Evolutionary conservation across 2,113 vertebrate genomes (phyloP).

Genomic region (Brienomyrus longianalis): DNA sequence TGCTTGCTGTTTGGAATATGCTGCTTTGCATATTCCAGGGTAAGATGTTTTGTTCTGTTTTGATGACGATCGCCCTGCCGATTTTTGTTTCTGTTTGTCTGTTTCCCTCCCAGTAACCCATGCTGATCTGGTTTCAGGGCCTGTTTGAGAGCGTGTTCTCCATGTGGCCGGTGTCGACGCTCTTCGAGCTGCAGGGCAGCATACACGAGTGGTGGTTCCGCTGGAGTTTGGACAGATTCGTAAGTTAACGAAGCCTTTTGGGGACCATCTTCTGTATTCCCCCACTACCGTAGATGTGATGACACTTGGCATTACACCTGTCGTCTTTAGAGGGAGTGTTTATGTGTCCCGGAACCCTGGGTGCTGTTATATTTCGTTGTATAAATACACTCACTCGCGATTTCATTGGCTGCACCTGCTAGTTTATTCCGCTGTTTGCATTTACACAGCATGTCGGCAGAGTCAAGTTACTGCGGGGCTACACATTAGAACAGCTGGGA

Average conservation of each 20-base stretch:
- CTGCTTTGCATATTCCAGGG: conserved; percentile 85
- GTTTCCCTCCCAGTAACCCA: too few relatives aligned
- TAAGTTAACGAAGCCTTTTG: conserved; percentile 56
- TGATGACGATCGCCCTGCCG: not conserved
- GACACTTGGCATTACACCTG: not conserved
- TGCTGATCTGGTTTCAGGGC: conserved; percentile 58
- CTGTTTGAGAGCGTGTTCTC: conserved; percentile 90
- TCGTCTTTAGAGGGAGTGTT: not conserved
- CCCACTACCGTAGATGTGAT: not conserved
- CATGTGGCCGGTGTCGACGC: conserved; percentile 85
- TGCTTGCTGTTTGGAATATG: conserved; percentile 81
- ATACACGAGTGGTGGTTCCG: conserved; percentile 98
- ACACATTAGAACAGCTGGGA: not conserved
- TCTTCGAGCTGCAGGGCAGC: conserved; percentile 85
- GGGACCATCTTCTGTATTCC: not conserved
- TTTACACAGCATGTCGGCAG: not conserved
- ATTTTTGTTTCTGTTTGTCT: not conserved
- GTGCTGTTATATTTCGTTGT: not conserved
- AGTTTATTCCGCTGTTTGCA: too few relatives aligned
- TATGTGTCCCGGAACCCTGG: not conserved
- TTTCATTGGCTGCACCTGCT: not conserved
- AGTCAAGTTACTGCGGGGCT: not conserved
- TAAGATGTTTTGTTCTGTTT: conserved; percentile 43
- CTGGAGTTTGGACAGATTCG: conserved; percentile 92
- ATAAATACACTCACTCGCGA: not conserved